Evolutionary conservation across 2,113 vertebrate species (phyloP), one percentile per base, ranked within the genome.

Genomic region (Proterorhinus semilunaris): DNA sequence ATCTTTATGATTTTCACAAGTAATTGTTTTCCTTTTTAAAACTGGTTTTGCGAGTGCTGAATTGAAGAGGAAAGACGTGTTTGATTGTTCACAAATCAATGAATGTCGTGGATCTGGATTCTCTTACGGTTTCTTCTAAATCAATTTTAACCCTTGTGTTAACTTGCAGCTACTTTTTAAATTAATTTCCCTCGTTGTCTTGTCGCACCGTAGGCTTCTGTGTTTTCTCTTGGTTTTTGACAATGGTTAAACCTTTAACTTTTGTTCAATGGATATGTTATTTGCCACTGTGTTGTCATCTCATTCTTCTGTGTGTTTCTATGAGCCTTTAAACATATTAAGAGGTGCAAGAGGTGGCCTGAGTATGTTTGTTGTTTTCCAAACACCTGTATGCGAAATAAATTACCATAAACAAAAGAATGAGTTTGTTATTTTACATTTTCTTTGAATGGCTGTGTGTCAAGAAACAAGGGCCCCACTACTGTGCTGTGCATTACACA

Each of bases 331-430:
- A 79, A 81, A 83, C 43, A 43, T 84, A 58, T 78, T 36, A 36
- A 69, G 17, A 70, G 74, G 70, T 44, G 68, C 83, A 73, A 84
- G 80, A 75, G 46, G 57, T 79, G 43, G 80, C 85, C 81, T 86
- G 77, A 6, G 65, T 77, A 50, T 79, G 85, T 82, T 83, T 79
- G 85, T 82, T 83, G 84, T 85, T 90, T 87, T 65, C 55, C 74
- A 86, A 86, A 86, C 85, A 87, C 82, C 86, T 91, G 83, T 91
- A 88, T 87, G 87, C 85, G 51, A 80, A 94, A 91, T 93, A 92
- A 93, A 93, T 83, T 65, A 88, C 77, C 58, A 74, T 78, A 85
- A 81, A 82, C 81, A 7, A 69, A 3, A 62, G 76, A 75, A 9
- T 79, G 43, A 62, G n/a, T 45, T 54, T 54, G 5, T 54, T 54